Base-by-base conservation (phyloP, 2,113 vertebrate genomes). In the Phalacrocorax carbo region DNA sequence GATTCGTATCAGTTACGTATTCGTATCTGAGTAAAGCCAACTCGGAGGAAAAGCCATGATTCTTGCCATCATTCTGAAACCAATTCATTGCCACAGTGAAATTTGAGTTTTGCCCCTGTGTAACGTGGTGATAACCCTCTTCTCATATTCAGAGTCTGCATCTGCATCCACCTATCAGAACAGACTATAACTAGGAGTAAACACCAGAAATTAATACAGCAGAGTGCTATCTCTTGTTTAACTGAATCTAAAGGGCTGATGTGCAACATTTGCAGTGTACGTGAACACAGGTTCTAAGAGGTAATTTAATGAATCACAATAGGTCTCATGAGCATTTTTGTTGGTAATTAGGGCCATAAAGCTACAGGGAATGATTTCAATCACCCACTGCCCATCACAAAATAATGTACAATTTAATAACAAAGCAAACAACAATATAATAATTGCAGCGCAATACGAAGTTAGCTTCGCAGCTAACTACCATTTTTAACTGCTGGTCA, bases 251-350 rank as follows among this genome's bases (percentile, higher is more conserved):
- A 83, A 83, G 68, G 80, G 60, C 55, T 78, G 82, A 82, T 42
- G 54, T 0, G 1, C 46, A 57, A 66, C 46, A 85, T 51, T 75
- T 64, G 94, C 55, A 92, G 93, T 86, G 86, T 84, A 82, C 21
- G 29, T 8, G 42, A 78, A 32, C 42, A 15, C 49, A 60, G 54
- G 19, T 44, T 82, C 49, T n/a, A 36, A 38, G 55, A 93, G 69
- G 69, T 48, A 93, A 90, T 44, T 85, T 71, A 90, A 93, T 85
- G 84, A 94, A 78, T 92, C 85, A 80, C n/a, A 78, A 80, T 12
- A 93, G 55, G 90, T 86, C 90, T 92, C 82, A 32, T 61, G 80
- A 94, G 57, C 55, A 82, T 86, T 93, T 96, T 30, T 78, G 18
- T 64, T 71, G 64, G 29, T 62, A 84, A 94, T 94, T 81, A 93